Evolutionary conservation across 2,113 vertebrate species (phyloP).

Genomic region (Ciconia maguari): DNA sequence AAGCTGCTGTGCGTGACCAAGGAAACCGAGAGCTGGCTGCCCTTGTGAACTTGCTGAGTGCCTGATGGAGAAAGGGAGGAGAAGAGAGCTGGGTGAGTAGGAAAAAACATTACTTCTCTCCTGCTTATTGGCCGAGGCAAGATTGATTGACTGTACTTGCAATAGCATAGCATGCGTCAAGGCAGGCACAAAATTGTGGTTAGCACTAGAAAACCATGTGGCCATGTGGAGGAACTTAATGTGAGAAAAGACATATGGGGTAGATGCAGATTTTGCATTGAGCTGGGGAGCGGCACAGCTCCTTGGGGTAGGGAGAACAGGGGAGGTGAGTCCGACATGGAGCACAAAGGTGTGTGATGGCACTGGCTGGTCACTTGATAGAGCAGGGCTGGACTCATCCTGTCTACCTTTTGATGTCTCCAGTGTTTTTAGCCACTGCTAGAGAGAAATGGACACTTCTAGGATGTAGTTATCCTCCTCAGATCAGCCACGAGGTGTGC

Average conservation of each 20-base stretch:
- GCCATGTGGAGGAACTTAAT: neutral
- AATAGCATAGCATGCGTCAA: neutral
- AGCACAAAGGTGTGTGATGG: neutral
- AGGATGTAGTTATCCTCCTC: neutral
- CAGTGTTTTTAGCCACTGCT: neutral
- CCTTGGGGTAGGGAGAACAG: neutral
- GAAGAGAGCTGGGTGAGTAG: slow-evolving; percentile 59
- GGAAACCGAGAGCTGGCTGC: slow-evolving; percentile 62
- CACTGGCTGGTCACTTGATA: neutral
- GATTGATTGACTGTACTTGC: slow-evolving; percentile 37
- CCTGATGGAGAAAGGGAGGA: slow-evolving; percentile 43
- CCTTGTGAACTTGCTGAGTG: slow-evolving; percentile 65
- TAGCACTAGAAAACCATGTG: neutral
- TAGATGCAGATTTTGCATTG: neutral
- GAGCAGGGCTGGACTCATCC: neutral
- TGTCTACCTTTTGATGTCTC: neutral
- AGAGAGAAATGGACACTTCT: neutral
- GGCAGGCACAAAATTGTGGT: slow-evolving; percentile 44
- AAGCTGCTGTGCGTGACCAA: slow-evolving; percentile 67
- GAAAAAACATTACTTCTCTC: slow-evolving; percentile 44
- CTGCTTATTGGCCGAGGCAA: slow-evolving; percentile 36
- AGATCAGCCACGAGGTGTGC: neutral
- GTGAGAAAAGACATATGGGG: neutral
- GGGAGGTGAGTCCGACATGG: fast-evolving
- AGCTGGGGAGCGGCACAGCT: neutral